Evolutionary conservation across 2,113 vertebrate species (phyloP), one percentile per base, ranked within the genome.

Genomic region (Syngnathoides biaculeatus): DNA sequence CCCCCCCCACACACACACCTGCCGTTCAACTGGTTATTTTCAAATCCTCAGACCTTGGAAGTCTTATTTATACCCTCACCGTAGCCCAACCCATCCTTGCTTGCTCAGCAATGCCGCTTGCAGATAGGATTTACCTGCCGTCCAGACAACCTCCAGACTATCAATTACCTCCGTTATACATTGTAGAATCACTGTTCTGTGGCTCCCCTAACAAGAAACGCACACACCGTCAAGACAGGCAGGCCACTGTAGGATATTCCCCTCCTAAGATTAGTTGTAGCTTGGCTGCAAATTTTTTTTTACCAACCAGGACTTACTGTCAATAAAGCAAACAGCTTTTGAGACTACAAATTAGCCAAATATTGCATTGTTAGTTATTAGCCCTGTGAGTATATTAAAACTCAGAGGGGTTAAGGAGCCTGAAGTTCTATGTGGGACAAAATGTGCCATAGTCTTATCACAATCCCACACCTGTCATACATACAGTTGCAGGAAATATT

Each of bases 61-160:
- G 82, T 84, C 79, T 83, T 87, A 77, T 83, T 85, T 79, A 84
- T 84, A 69, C 82, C 67, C 66, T 61, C 73, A 62, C 56, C 13
- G 20, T 60, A 39, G 39, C 61, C 58, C 56, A 63, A 48, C 57
- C 67, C 68, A 58, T 53, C 40, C 63, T 53, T 64, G 15, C 15
- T 48, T 48, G 45, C 79, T 73, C 77, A 65, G 15, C 48, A 43
- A 55, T 69, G 56, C 61, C 78, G 80, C 84, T 81, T 81, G 67
- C 63, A 78, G 84, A 87, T 75, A 73, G 45, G 84, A 87, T 92
- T 87, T 89, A 94, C 90, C 91, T 93, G 90, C 86, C 88, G 83
- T 83, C 79, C 62, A 89, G 82, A 90, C 85, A 80, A 74, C 82
- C 89, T 89, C 88, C 89, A 93, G 85, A 85, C 87, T 90, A 91